Percentiles rank a stretch among this genome's conserved stretches.
These are phyloP conservation scores for Octodonta nipae DNA, from an alignment of 2,888 invertebrate genomes.

Conservation along the genomic window DNA sequence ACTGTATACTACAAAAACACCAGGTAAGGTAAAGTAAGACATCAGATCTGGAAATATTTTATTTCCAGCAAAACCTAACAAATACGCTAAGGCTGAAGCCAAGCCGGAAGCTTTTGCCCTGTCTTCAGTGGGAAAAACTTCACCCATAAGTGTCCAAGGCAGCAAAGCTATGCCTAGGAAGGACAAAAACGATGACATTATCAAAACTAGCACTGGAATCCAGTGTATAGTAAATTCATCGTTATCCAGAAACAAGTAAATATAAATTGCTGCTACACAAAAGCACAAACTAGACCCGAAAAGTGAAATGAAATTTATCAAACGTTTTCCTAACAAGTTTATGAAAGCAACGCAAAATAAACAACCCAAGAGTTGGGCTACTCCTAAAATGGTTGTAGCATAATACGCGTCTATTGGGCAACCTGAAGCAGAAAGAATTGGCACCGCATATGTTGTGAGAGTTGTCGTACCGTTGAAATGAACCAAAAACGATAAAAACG, in stretches of 20 bases:
- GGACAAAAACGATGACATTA: conserved; percentile 53
- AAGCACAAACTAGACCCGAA: conserved; percentile 54
- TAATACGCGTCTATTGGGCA: conserved; percentile 64
- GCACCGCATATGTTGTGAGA: conserved; percentile 60
- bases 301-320: conserved; percentile 53
- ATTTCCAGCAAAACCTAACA: conserved; percentile 62
- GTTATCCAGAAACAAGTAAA: conserved; percentile 17
- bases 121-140: conserved; percentile 57
- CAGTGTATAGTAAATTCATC: conserved; percentile 31
- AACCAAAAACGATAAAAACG: conserved; percentile 54
- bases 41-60: conserved; percentile 59
- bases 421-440: conserved; percentile 55
- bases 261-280: conserved; percentile 45
- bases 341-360: conserved; percentile 52
- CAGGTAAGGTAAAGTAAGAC: conserved; percentile 48
- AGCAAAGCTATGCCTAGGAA: conserved; percentile 57
- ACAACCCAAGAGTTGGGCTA: conserved; percentile 55
- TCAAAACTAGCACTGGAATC: conserved; percentile 54
- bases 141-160: conserved; percentile 71
- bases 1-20: conserved; percentile 60
- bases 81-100: conserved; percentile 59
- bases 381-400: conserved; percentile 58
- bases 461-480: conserved; percentile 66
- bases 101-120: conserved; percentile 60
- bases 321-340: conserved; percentile 60